These are phyloP conservation scores for Adelges cooleyi DNA, from an alignment of 1,140 invertebrate genomes.

Conservation along the genomic window DNA sequence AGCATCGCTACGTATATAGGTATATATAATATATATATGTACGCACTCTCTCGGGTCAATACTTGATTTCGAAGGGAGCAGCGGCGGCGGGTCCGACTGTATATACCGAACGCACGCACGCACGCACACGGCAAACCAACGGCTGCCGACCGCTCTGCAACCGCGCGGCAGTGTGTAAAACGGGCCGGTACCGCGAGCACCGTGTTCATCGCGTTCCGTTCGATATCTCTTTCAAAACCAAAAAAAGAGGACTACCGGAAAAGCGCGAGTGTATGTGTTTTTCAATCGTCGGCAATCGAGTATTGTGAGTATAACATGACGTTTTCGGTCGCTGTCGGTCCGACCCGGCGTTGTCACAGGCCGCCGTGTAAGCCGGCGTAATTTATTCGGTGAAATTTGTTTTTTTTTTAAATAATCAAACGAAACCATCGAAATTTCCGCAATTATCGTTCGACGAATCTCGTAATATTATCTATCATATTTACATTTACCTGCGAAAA, in stretches of 20 bases:
- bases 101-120: not conserved
- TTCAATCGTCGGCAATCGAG: too few species aligned
- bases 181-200: not conserved
- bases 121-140: not conserved
- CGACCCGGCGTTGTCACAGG: not conserved
- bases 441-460: too few species aligned
- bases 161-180: not conserved
- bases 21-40: not conserved
- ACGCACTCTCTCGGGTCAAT: constrained; percentile 26
- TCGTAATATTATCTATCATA: too few species aligned
- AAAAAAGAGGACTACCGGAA: not conserved
- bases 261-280: constrained; percentile 6
- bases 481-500: too few species aligned
- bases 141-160: not conserved
- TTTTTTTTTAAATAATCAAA: too few species aligned
- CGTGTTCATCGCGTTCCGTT: too few species aligned
- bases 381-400: too few species aligned
- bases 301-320: too few species aligned
- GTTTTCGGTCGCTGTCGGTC: too few species aligned
- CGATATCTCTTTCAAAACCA: too few species aligned
- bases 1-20: too few species aligned
- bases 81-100: constrained; percentile 20
- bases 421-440: too few species aligned
- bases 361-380: constrained; percentile 8
- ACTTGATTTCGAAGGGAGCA: constrained; percentile 24